Conservation (phyloP, 2,113 vertebrate species). For the Paramormyrops kingsleyae region DNA sequence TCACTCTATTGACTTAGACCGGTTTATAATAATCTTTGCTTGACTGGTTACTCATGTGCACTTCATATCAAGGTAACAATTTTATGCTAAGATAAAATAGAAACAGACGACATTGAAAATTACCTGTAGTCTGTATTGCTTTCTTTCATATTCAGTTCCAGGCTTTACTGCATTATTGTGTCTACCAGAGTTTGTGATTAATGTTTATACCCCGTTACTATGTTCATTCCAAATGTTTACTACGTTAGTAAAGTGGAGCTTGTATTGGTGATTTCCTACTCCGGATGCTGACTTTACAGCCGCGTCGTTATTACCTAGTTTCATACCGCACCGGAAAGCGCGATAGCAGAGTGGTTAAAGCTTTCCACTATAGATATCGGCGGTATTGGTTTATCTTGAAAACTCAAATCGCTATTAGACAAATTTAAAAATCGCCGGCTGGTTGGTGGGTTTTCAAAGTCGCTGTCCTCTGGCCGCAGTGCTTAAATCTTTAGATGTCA, state of each 20-base stretch:
- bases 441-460: neutral
- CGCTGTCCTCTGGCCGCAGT: neutral
- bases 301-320: neutral
- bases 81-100: neutral
- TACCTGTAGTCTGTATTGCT: neutral
- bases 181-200: neutral
- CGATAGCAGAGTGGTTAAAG: no score
- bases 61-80: neutral
- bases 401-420: neutral
- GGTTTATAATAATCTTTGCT: neutral
- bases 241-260: neutral
- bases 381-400: neutral
- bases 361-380: neutral
- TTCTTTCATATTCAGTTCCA: neutral
- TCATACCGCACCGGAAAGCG: neutral
- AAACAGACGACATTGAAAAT: neutral
- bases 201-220: neutral
- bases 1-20: neutral
- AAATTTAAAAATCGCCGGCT: neutral
- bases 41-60: neutral
- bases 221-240: neutral
- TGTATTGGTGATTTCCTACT: neutral
- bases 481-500: neutral
- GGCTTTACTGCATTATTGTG: neutral
- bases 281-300: neutral